phyloP scores from a whole-genome alignment of 2,797 vertebrate species.

The Tapera naevia region DNA sequence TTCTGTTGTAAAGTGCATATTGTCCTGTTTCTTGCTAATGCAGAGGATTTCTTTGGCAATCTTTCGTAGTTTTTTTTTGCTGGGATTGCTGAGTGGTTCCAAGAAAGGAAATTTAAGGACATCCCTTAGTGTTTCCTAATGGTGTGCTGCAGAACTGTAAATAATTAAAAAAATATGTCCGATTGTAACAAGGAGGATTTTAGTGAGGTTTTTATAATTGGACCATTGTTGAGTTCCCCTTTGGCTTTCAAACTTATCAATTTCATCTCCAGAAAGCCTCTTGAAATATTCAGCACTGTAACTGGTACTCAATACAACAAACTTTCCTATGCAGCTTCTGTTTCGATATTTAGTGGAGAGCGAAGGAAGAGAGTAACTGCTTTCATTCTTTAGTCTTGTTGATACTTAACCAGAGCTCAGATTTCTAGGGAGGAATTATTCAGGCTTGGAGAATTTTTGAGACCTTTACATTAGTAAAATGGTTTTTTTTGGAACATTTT shows the following conservation, averaged over 20 bases:
- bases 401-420: not conserved
- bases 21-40: not conserved
- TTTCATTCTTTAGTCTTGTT: slow-evolving; percentile 9
- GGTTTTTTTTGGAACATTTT: not conserved
- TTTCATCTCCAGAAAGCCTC: not conserved
- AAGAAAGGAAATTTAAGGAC: not conserved
- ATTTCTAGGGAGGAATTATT: not conserved
- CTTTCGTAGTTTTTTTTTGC: not conserved
- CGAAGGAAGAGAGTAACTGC: not conserved
- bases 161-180: not conserved
- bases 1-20: not conserved
- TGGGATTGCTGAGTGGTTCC: not conserved
- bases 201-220: not conserved
- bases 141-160: not conserved
- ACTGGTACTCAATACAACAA: not conserved
- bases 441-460: not conserved
- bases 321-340: not conserved
- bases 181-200: not conserved
- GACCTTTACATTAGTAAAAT: not conserved
- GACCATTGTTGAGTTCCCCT: not conserved
- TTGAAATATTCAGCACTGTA: not conserved
- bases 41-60: not conserved
- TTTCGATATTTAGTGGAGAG: not conserved
- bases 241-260: not conserved
- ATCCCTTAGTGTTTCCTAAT: not conserved